Evolutionary conservation across 1,140 invertebrate species (phyloP), one percentile per base, ranked within the genome.

Genomic region (Cyclargus thomasi): DNA sequence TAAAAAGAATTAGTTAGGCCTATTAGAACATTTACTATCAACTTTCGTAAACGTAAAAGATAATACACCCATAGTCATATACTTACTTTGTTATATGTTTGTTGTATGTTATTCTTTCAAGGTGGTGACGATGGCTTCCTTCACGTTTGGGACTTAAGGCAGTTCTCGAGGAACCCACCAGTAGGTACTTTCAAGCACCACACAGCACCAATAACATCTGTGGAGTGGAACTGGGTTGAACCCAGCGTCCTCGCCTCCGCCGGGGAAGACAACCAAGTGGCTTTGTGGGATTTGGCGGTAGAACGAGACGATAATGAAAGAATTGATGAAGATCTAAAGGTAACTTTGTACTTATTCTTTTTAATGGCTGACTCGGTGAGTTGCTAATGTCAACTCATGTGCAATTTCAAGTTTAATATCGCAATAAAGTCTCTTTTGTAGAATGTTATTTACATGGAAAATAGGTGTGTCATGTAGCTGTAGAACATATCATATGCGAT

Each of bases 151-250:
- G 99, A 99, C 85, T 91, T 99, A 36, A 92, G 98, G 70, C 94
- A 96, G 70, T 97, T 99, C 79, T 92, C 95, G 75, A 93, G 93
- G n/a, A 92, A 94, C 86, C 94, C 93, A 64, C 94, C 97, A 20
- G 95, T 99, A 3, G 98, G 98, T 0, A 95, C 94, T 23, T 98
- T 99, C 80, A 98, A 99, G 81, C 97, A 97, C 77, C 99, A 99
- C 82, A 95, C 94, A 17, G 95, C 94, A 53, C 96, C 98, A 7
- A 95, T 99, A 20, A 99, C 97, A 16, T 98, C 97, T 0, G 95
- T 99, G 0, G 98, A 99, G 87, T 99, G 99, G 99, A 95, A 98
- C 92, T 97, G 97, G 65, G 93, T 92, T 35, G 99, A 99, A 83
- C 93, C 94, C 1, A 97, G 97, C 53, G 96, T 99, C 0, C 95